A percentile compares a stretch with the other conserved stretches of the same genome.
Conservation (phyloP, 1,140 invertebrate species). For the Pseudomyrmex pallidus region DNA sequence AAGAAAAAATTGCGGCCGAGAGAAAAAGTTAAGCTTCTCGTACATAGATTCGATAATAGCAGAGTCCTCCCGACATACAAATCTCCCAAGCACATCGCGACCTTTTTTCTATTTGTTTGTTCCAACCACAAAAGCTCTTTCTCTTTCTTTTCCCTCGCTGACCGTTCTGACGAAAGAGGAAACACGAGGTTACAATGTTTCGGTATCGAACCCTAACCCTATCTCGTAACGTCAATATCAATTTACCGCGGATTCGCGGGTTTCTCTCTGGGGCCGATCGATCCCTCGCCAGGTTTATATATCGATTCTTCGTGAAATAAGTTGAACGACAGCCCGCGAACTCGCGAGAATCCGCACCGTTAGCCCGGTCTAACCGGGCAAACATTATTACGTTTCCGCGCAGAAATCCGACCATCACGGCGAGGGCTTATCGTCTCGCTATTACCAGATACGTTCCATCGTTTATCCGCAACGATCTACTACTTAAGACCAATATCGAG, state of each 20-base stretch:
- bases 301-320: constrained; percentile 73
- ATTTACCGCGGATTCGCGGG: constrained; percentile 64
- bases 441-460: constrained; percentile 46
- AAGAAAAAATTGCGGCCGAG: not conserved
- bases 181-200: constrained; percentile 36
- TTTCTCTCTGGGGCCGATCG: constrained; percentile 40
- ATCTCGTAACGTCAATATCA: constrained; percentile 67
- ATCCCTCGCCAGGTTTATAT: constrained; percentile 57
- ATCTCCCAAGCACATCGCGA: not conserved
- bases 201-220: constrained; percentile 45
- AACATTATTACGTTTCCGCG: constrained; percentile 72
- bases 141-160: constrained; percentile 14
- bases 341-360: constrained; percentile 48
- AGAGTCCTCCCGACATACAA: constrained; percentile 22
- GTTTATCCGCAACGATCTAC: constrained; percentile 40
- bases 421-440: constrained; percentile 46
- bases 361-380: constrained; percentile 42
- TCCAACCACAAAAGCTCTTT: constrained; percentile 4
- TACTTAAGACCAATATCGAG: constrained; percentile 53
- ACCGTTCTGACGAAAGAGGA: constrained; percentile 28
- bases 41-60: constrained; percentile 28
- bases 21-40: constrained; percentile 33
- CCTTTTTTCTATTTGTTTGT: constrained; percentile 45
- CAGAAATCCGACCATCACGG: constrained; percentile 50
- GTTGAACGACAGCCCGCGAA: constrained; percentile 59